Evolutionary conservation across 1,140 invertebrate species (phyloP), one percentile per base, ranked within the genome.

Genomic region (Conus ventricosus): DNA sequence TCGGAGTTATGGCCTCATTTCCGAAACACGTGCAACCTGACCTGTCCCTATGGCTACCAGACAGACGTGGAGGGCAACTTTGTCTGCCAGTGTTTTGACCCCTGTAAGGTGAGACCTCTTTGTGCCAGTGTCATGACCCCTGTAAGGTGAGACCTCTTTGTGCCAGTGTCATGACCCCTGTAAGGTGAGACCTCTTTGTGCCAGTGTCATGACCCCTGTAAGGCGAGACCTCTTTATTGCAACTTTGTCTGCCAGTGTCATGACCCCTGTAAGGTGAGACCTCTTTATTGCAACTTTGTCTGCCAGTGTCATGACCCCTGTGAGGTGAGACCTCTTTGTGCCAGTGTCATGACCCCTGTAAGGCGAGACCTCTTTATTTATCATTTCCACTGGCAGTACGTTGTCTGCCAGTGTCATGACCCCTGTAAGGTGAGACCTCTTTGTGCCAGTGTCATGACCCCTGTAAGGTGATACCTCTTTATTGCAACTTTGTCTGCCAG

Each of bases 41-140:
- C 78, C 23, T 92, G 92, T 89, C 67, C 84, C 11, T 91, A 92
- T 71, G 92, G 92, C 39, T 92, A 91, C 57, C 87, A 91, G 23
- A 89, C 92, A 4, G 92, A 92, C 83, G 89, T 92, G 20, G 92
- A 92, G 55, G 92, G 92, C 17, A 89, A 88, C 51, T 78, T 75
- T 10, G 88, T 92, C 39, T 92, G 92, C 85, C 88, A 89, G 82
- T 92, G 92, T 63, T 75, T 89, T 51, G 88, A 92, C 54, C 92
- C 92, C 2, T 92, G 92, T 78, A 20, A 87, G 90, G 92, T 92
- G 13, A 25, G 78, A 25, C 13, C 5, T 53, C 3, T 81, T 39
- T 54, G 8, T 84, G 54, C n/a, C n/a, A n/a, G 39, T 39, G 39
- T 39, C 39, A 39, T 39, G 39, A 39, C 39, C 39, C 39, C 39